Evolutionary conservation across 2,888 invertebrate genomes (phyloP), one percentile per base, ranked within the genome.

Genomic region (Mesochorus sp.): DNA sequence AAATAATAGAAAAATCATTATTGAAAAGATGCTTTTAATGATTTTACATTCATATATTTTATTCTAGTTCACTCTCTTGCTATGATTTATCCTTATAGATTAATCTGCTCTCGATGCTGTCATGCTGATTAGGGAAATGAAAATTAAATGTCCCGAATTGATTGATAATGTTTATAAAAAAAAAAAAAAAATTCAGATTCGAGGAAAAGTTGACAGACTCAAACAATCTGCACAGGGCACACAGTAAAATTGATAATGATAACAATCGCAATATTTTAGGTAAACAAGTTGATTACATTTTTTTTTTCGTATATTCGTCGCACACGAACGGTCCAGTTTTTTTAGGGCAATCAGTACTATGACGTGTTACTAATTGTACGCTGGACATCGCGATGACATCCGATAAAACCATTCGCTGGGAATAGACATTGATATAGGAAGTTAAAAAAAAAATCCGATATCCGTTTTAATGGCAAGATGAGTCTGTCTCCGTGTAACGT

Each of bases 311-410:
- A 67, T 62, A 78, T 53, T 68, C 42, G 12, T 8, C 62, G 21
- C 37, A 71, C 55, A 24, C 73, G 34, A 21, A 47, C 61, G 5
- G 4, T 61, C 37, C 28, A 28, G 53, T 53, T 55, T 67, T 76
- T 73, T 76, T 59, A 55, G 39, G 57, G 21, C 68, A 78, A 78
- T 78, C 78, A 78, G 68, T 28, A 55, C 31, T 26, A 24, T 62
- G 24, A 39, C 62, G 62, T 44, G 12, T 57, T 19, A 51, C 57
- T 78, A 74, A 78, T 78, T 74, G 74, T 74, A 64, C 70, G 59
- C 44, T 57, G 74, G 64, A 59, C 78, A 68, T 68, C 57, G 49
- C 26, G 55, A 51, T n/a, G n/a, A n/a, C 39, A 66, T 67, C 67
- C 72, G 44, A 51, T 47, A 39, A 76, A 61, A 71, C 72, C 55